phyloP scores from a whole-genome alignment of 2,797 vertebrate genomes.

The Clarias pachynema region DNA sequence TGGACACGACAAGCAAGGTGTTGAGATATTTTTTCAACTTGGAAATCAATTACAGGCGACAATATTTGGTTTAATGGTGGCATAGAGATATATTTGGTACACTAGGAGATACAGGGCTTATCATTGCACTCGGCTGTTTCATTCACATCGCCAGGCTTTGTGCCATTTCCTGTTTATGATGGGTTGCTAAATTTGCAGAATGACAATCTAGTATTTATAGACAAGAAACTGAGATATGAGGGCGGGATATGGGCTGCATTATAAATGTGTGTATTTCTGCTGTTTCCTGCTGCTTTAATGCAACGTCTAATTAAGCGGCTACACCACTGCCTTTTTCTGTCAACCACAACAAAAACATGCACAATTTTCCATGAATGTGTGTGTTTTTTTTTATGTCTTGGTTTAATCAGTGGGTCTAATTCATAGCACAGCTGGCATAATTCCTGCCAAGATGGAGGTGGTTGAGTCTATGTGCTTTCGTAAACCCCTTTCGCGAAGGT shows the following conservation, averaged over 20 bases:
- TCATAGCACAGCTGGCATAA: slow-evolving; percentile 13
- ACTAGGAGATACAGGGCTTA: background rate
- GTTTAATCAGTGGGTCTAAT: slow-evolving; percentile 25
- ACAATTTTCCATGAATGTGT: background rate
- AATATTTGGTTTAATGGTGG: background rate
- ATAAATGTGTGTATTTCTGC: slow-evolving; percentile 17
- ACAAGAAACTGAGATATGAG: background rate
- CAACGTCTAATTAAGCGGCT: slow-evolving; percentile 28
- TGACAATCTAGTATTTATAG: slow-evolving; percentile 24
- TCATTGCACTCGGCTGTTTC: background rate
- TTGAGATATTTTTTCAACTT: background rate
- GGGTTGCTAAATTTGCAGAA: slow-evolving; percentile 27
- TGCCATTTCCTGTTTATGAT: slow-evolving; percentile 13
- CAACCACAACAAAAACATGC: background rate
- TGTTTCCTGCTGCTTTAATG: slow-evolving; percentile 5
- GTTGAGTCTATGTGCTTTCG: background rate
- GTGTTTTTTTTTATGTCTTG: background rate
- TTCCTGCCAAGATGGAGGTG: slow-evolving; percentile 5
- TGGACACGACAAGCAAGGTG: background rate
- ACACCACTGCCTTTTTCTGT: background rate
- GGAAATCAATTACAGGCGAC: background rate
- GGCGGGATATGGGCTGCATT: background rate
- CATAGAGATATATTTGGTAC: background rate
- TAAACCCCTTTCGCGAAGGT: slow-evolving; percentile 21
- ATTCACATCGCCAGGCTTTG: slow-evolving; percentile 3